Percentiles rank a stretch among this genome's conserved stretches.
Conservation (phyloP, 2,797 vertebrate genomes). For the Liasis olivaceus region DNA sequence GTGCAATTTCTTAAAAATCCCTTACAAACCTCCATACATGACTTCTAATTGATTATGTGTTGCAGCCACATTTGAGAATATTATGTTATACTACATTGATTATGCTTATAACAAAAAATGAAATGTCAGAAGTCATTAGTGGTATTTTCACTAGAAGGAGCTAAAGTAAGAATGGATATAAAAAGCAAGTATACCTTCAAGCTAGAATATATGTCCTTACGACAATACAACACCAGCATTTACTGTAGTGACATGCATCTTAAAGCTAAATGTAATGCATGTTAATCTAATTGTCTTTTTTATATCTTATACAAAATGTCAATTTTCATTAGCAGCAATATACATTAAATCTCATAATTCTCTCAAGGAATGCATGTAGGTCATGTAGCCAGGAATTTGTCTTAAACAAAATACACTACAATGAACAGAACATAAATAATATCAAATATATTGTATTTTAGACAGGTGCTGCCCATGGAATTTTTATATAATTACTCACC, state of each 20-base stretch:
- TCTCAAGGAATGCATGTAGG: background rate
- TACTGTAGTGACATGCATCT: constrained; percentile 48
- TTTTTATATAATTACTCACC: background rate
- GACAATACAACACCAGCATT: constrained; percentile 61
- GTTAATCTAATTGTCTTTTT: constrained; percentile 31
- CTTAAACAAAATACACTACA: background rate
- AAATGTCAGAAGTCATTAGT: constrained; percentile 73
- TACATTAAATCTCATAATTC: background rate
- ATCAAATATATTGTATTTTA: background rate
- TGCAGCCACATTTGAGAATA: constrained; percentile 68
- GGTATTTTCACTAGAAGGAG: constrained; percentile 63
- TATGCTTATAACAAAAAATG: constrained; percentile 69
- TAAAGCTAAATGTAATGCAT: constrained; percentile 42
- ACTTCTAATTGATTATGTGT: constrained; percentile 66
- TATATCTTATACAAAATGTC: background rate
- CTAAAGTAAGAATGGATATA: constrained; percentile 52
- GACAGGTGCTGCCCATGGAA: background rate
- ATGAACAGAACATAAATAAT: background rate
- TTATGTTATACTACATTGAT: constrained; percentile 67
- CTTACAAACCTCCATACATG: constrained; percentile 61
- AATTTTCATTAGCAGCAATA: background rate
- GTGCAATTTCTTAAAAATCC: constrained; percentile 53
- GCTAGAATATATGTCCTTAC: constrained; percentile 27
- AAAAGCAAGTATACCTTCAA: constrained; percentile 46
- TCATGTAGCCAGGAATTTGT: background rate